A percentile compares a stretch with the other conserved stretches of the same genome.
These are phyloP conservation scores for Oxystoma pomonae DNA, from an alignment of 2,888 invertebrate species.

Conservation along the genomic window DNA sequence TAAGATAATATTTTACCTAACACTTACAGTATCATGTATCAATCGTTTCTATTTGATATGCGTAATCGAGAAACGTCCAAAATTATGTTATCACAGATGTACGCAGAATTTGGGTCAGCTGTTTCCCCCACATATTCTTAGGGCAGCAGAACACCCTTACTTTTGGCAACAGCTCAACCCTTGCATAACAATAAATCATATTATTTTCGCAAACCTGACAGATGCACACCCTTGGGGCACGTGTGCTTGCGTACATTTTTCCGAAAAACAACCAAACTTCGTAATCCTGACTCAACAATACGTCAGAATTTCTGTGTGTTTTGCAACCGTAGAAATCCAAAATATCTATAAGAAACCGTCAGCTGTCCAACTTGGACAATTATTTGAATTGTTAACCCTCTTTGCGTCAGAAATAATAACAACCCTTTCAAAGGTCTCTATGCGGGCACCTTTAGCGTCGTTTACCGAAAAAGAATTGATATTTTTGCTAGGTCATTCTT, in stretches of 20 bases:
- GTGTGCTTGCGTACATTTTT: slow-evolving; percentile 18
- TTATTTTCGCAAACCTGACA: slow-evolving; percentile 18
- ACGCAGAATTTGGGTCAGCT: background rate
- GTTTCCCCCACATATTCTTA: background rate
- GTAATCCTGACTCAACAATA: background rate
- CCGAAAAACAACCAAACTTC: slow-evolving; percentile 17
- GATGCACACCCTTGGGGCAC: slow-evolving; percentile 11
- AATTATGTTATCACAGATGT: background rate
- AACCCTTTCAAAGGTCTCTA: background rate
- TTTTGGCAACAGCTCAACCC: slow-evolving; percentile 6
- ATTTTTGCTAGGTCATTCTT: background rate
- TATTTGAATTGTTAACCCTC: background rate
- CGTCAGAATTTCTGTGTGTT: background rate
- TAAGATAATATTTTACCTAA: too few species aligned
- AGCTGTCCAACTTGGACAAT: background rate
- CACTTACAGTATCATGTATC: too few species aligned
- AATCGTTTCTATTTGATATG: too few species aligned
- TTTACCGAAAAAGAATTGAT: background rate
- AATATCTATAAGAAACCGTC: background rate
- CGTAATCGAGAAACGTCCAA: too few species aligned
- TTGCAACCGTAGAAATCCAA: background rate
- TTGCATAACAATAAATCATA: slow-evolving; percentile 24
- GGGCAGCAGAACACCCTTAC: background rate
- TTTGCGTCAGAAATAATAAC: background rate
- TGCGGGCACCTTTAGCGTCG: background rate